Conservation (phyloP, 2,797 vertebrate genomes). For the Morelia viridis region DNA sequence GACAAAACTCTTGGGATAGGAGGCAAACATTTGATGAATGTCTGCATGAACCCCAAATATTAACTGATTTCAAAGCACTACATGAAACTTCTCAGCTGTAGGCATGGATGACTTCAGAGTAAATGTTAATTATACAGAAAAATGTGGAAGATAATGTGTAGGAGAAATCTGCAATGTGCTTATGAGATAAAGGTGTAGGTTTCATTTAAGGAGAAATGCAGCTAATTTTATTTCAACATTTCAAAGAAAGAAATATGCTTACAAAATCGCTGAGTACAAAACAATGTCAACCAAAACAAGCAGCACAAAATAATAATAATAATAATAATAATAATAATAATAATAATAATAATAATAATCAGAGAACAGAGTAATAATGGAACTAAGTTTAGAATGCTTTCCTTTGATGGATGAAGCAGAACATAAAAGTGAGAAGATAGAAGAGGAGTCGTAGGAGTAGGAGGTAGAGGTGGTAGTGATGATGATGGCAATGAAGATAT, state of each 20-base stretch:
- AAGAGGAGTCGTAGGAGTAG: neutral
- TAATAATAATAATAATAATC: no score
- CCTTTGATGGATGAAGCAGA: neutral
- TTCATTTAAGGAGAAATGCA: neutral
- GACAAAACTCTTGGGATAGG: neutral
- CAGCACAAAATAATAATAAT: neutral
- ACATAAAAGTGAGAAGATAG: neutral
- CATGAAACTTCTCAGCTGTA: neutral
- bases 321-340: no score
- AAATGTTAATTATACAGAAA: neutral
- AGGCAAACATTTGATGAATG: neutral
- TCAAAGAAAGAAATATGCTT: neutral
- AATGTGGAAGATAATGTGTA: neutral
- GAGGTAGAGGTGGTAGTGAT: neutral
- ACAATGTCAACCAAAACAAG: neutral
- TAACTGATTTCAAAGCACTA: neutral
- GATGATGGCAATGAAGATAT: neutral
- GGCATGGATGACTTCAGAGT: neutral
- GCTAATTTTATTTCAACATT: neutral
- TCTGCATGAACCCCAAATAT: neutral
- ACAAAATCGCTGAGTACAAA: neutral
- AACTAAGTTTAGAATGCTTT: neutral
- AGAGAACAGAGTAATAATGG: neutral
- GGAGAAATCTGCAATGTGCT: neutral
- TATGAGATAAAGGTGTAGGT: neutral